phyloP scores from a whole-genome alignment of 2,888 invertebrate species.

The Amitus sp. region DNA sequence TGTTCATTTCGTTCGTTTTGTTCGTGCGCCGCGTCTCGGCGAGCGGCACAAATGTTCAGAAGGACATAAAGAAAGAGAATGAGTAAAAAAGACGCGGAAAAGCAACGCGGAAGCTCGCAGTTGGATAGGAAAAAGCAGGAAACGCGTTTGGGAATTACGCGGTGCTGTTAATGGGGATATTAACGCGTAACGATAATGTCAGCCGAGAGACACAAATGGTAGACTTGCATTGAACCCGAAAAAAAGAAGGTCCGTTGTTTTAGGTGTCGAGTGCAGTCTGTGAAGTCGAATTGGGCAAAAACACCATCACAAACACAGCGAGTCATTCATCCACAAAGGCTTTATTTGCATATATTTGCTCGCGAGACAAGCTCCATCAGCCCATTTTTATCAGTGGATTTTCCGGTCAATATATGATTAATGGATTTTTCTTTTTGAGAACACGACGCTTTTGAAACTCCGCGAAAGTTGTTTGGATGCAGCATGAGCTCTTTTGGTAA shows the following conservation, averaged over 20 bases:
- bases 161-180: conserved; percentile 30
- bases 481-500: too few relatives aligned
- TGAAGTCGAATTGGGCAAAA: neutral
- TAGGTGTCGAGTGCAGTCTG: conserved; percentile 7
- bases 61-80: conserved; percentile 29
- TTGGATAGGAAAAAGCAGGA: conserved; percentile 26
- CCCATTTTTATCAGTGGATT: too few relatives aligned
- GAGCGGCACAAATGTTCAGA: conserved; percentile 29
- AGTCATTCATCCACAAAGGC: too few relatives aligned
- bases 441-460: too few relatives aligned
- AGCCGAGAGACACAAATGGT: conserved; percentile 21
- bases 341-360: too few relatives aligned
- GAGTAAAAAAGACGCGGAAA: conserved; percentile 27
- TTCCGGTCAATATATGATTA: too few relatives aligned
- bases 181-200: conserved; percentile 34
- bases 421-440: too few relatives aligned
- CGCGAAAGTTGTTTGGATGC: too few relatives aligned
- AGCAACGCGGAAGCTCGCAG: conserved; percentile 22
- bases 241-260: conserved; percentile 20
- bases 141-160: conserved; percentile 29
- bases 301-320: too few relatives aligned
- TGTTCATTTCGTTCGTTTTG: conserved; percentile 15
- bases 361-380: too few relatives aligned
- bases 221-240: conserved; percentile 14
- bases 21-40: conserved; percentile 22